Evolutionary conservation across 2,888 invertebrate genomes (phyloP).

Genomic region (Tachina lurida): DNA sequence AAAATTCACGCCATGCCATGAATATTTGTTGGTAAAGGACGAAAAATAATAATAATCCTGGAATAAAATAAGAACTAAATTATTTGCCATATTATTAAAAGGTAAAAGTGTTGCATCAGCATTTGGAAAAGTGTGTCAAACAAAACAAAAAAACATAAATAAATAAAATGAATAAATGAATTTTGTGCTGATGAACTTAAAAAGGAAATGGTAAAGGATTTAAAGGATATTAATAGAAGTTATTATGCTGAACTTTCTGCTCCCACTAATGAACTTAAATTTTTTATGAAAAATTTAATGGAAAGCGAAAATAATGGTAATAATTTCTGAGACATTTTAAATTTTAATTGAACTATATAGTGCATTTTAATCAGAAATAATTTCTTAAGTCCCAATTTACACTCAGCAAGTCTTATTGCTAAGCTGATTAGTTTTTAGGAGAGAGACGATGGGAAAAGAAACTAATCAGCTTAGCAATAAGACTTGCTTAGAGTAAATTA

Average conservation of each 20-base stretch:
- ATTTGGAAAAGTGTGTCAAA: slow-evolving; percentile 40
- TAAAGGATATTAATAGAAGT: slow-evolving; percentile 36
- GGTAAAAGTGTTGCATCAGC: slow-evolving; percentile 39
- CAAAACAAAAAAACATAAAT: slow-evolving; percentile 9
- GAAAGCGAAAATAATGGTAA: too few species aligned
- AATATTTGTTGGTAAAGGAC: slow-evolving; percentile 23
- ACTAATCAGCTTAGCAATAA: too few species aligned
- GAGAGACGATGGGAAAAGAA: too few species aligned
- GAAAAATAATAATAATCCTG: neutral
- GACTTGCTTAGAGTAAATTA: too few species aligned
- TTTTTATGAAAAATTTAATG: neutral
- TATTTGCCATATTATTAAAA: slow-evolving; percentile 20
- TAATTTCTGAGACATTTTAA: too few species aligned
- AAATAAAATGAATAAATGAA: slow-evolving; percentile 3
- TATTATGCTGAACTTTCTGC: neutral
- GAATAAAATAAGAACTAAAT: slow-evolving; percentile 24
- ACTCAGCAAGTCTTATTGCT: too few species aligned
- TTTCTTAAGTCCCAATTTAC: too few species aligned
- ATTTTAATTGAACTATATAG: too few species aligned
- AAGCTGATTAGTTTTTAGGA: too few species aligned
- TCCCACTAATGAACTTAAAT: neutral
- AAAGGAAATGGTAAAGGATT: slow-evolving; percentile 21
- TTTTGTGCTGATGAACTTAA: slow-evolving; percentile 18
- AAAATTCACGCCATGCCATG: slow-evolving; percentile 44
- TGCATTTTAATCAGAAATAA: too few species aligned